Base-by-base conservation (phyloP, 2,888 invertebrate genomes). In the Seira sanloemensis region DNA sequence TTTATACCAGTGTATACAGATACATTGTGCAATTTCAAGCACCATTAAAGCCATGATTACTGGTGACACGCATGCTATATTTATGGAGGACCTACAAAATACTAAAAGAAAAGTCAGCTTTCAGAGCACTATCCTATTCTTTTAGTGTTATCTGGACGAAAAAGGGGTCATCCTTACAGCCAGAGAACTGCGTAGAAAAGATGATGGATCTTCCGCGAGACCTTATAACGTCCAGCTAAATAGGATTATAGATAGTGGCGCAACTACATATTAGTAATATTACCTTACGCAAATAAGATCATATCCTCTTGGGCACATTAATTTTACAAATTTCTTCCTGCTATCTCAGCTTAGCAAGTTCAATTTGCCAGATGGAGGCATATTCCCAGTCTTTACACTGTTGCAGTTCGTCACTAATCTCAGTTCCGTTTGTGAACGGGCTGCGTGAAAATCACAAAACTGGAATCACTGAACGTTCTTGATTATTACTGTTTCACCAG, bases 21-120 rank as follows among this genome's bases (percentile, higher is more conserved):
- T 37, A 37, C 37, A 37, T 37, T 37, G 62, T 62, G 69, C 65
- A 81, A 76, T 81, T 81, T 81, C 81, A 71, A 81, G 76, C 81
- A 71, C 62, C 76, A 81, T 81, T 81, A 76, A 71, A 46, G 50
- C 26, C 26, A 71, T n/a, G 62, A 76, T 71, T 76, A 81, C 50
- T 71, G 76, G 81, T 76, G 81, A 81, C 76, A 81, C 62, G 81
- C 76, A 81, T 50, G 54, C 69, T 12, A n/a, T 58, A 58, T n/a
- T 58, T 37, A 7, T 12, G n/a, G n/a, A n/a, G n/a, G n/a, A n/a
- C n/a, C n/a, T n/a, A n/a, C n/a, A n/a, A n/a, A n/a, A n/a, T n/a
- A n/a, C n/a, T 12, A 37, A 37, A 37, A 37, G 12, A 58, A 27
- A 71, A 78, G 37, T 76, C 23, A 76, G 37, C 12, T 37, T 12